phyloP scores from a whole-genome alignment of 1,140 invertebrate genomes.

The Temnothorax longispinosus region DNA sequence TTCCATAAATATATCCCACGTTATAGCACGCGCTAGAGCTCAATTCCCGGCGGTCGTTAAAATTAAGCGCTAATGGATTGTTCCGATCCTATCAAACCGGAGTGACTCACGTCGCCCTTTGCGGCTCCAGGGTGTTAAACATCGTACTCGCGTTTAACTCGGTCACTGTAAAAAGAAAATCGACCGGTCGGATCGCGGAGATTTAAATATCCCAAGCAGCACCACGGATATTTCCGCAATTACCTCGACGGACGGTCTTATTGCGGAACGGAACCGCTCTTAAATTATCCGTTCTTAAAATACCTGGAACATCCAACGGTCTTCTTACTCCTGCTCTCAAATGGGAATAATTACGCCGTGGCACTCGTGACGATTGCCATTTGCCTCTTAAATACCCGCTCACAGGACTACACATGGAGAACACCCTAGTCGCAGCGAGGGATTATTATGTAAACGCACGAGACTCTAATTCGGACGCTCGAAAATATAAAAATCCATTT shows the following conservation, averaged over 20 bases:
- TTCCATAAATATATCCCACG: conserved; percentile 33
- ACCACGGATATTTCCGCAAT: conserved; percentile 33
- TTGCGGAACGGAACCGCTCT: conserved; percentile 21
- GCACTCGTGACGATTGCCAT: conserved; percentile 50
- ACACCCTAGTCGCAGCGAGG: not conserved
- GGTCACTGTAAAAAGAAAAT: conserved; percentile 28
- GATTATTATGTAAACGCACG: not conserved
- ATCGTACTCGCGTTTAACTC: conserved; percentile 13
- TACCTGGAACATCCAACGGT: conserved; percentile 12
- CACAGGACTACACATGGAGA: not conserved
- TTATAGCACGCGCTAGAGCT: conserved; percentile 35
- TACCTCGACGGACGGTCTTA: not conserved
- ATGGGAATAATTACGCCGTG: conserved; percentile 28
- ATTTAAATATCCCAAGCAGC: conserved; percentile 17
- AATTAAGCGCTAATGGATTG: conserved; percentile 50
- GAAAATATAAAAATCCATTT: not conserved
- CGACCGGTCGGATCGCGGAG: not conserved
- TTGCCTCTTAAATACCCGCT: conserved; percentile 16
- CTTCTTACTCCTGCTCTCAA: not conserved
- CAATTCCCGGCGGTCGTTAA: conserved; percentile 43
- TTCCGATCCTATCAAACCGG: conserved; percentile 45
- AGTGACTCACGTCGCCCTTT: conserved; percentile 24
- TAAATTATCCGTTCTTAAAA: conserved; percentile 45
- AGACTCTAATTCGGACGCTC: not conserved
- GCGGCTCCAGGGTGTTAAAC: not conserved